These are phyloP conservation scores for Drosophila leonis DNA, from an alignment of 2,888 invertebrate genomes.

Conservation along the genomic window DNA sequence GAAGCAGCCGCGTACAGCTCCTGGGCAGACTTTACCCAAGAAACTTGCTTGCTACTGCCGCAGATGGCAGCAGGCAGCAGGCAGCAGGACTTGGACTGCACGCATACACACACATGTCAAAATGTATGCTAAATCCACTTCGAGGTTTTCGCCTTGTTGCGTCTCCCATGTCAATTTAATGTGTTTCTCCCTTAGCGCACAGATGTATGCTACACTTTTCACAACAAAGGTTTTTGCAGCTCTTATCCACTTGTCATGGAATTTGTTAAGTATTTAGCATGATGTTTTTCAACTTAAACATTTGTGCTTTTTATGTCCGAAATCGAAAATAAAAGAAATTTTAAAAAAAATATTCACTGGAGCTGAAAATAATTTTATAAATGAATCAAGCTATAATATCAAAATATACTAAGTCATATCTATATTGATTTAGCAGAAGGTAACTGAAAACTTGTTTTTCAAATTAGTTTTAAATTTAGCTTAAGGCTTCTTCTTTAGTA, in stretches of 20 bases:
- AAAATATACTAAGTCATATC: neutral
- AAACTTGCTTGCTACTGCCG: constrained; percentile 33
- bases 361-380: neutral
- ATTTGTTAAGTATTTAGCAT: constrained; percentile 16
- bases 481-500: neutral
- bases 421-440: too few relatives aligned
- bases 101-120: constrained; percentile 16
- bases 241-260: constrained; percentile 14
- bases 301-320: neutral
- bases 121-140: constrained; percentile 47
- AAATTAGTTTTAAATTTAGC: neutral
- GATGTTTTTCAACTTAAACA: neutral
- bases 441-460: neutral
- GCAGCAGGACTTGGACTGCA: constrained; percentile 2
- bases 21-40: constrained; percentile 47
- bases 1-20: constrained; percentile 45
- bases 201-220: constrained; percentile 54
- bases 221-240: neutral
- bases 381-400: neutral
- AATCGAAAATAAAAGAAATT: neutral
- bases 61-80: neutral
- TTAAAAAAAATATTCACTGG: neutral
- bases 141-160: constrained; percentile 32
- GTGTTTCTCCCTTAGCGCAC: constrained; percentile 42
- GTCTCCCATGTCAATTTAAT: constrained; percentile 51